These are phyloP conservation scores for Trachymyrmex cornetzi DNA, from an alignment of 1,140 invertebrate genomes.

Conservation along the genomic window DNA sequence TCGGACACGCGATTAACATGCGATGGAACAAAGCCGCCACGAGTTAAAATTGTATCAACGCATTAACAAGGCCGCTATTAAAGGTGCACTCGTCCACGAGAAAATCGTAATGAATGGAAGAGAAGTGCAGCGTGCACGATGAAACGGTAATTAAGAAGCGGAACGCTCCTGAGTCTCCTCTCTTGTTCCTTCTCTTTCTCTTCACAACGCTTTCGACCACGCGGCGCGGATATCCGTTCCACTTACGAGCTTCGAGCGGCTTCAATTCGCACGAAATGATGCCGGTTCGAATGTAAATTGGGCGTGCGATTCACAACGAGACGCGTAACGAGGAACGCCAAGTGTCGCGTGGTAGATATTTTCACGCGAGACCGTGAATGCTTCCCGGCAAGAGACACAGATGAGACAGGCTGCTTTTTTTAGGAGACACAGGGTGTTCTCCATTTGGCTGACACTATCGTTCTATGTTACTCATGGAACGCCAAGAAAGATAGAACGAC, in stretches of 20 bases:
- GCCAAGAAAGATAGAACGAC: too few species aligned
- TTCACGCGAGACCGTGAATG: not conserved
- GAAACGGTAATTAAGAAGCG: constrained; percentile 56
- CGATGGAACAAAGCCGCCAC: constrained; percentile 4
- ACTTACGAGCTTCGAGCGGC: constrained; percentile 52
- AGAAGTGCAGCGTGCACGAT: not conserved
- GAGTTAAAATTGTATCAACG: constrained; percentile 31
- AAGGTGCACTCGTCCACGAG: constrained; percentile 11
- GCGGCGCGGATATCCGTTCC: constrained; percentile 66
- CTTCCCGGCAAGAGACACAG: too few species aligned
- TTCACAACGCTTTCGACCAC: constrained; percentile 10
- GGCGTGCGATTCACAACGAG: constrained; percentile 24
- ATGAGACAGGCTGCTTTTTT: too few species aligned
- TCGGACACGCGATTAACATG: not conserved
- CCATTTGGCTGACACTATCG: too few species aligned
- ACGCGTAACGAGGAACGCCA: not conserved
- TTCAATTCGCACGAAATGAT: constrained; percentile 54
- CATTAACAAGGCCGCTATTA: constrained; percentile 32
- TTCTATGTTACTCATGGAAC: too few species aligned
- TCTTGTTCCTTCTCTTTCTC: constrained; percentile 31
- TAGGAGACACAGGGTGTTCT: too few species aligned
- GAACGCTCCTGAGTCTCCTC: not conserved
- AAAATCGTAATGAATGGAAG: constrained; percentile 50
- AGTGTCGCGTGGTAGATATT: not conserved
- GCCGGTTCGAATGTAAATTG: constrained; percentile 9